These are phyloP conservation scores for Thunnus albacares DNA, from an alignment of 2,797 vertebrate genomes.

Conservation along the genomic window DNA sequence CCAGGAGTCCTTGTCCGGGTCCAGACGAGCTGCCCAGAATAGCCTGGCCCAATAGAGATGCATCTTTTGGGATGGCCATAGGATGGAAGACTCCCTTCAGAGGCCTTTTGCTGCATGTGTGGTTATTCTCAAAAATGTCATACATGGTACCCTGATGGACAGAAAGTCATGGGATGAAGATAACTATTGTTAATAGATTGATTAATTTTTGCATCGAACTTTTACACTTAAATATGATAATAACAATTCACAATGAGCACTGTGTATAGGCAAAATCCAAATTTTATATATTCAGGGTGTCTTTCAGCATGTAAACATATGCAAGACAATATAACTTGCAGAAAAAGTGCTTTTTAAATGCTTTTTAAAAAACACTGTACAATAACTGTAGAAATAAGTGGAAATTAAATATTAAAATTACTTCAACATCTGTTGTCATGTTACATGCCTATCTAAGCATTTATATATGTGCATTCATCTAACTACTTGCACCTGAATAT, in stretches of 20 bases:
- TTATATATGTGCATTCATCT: background rate
- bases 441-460: background rate
- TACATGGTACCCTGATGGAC: conserved; percentile 71
- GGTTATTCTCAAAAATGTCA: conserved; percentile 54
- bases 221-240: background rate
- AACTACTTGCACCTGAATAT: background rate
- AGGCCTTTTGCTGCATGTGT: conserved; percentile 71
- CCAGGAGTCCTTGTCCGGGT: conserved; percentile 81
- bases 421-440: too few relatives aligned
- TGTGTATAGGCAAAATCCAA: background rate
- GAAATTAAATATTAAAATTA: background rate
- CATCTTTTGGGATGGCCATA: conserved; percentile 63
- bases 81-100: conserved; percentile 78
- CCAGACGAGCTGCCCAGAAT: conserved; percentile 78
- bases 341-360: too few relatives aligned
- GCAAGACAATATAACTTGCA: too few relatives aligned
- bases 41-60: conserved; percentile 67
- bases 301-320: background rate
- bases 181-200: background rate
- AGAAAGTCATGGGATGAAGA: background rate
- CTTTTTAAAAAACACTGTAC: too few relatives aligned
- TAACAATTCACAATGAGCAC: too few relatives aligned
- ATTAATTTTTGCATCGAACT: background rate
- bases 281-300: background rate
- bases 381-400: background rate